Conservation (phyloP, 2,888 invertebrate species). For the Amiota mariae region DNA sequence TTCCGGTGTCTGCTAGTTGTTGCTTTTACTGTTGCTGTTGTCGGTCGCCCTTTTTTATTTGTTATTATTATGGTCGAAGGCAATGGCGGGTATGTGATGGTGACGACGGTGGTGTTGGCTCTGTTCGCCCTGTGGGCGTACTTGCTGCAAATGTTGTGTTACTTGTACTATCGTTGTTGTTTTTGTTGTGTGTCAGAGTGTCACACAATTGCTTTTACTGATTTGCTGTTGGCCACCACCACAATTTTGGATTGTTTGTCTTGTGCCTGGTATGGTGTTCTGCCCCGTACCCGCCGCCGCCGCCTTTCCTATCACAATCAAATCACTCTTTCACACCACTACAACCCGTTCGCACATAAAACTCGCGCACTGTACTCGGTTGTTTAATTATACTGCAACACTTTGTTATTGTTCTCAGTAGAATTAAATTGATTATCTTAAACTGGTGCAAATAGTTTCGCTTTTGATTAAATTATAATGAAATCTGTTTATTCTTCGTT, state of each 20-base stretch:
- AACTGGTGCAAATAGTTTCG: background rate
- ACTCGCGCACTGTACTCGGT: background rate
- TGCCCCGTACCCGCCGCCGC: background rate
- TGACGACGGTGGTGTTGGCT: background rate
- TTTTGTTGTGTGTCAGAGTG: background rate
- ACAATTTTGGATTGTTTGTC: conserved; percentile 10
- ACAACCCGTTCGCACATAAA: background rate
- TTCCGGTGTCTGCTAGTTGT: conserved; percentile 51
- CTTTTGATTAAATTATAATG: background rate
- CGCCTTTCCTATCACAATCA: background rate
- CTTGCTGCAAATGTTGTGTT: background rate
- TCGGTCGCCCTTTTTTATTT: background rate
- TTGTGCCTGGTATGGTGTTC: conserved; percentile 37
- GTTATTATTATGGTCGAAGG: background rate
- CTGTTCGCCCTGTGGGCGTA: conserved; percentile 8
- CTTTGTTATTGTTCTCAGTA: background rate
- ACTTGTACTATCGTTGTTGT: background rate
- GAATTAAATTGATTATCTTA: background rate
- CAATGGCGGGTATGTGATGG: background rate
- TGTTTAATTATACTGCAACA: background rate
- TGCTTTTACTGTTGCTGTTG: conserved; percentile 29
- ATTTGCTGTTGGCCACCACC: conserved; percentile 27
- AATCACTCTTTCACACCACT: background rate
- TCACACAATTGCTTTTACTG: background rate
- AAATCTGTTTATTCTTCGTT: background rate